phyloP scores from a whole-genome alignment of 1,140 invertebrate genomes.

The Drosophila asahinai region DNA sequence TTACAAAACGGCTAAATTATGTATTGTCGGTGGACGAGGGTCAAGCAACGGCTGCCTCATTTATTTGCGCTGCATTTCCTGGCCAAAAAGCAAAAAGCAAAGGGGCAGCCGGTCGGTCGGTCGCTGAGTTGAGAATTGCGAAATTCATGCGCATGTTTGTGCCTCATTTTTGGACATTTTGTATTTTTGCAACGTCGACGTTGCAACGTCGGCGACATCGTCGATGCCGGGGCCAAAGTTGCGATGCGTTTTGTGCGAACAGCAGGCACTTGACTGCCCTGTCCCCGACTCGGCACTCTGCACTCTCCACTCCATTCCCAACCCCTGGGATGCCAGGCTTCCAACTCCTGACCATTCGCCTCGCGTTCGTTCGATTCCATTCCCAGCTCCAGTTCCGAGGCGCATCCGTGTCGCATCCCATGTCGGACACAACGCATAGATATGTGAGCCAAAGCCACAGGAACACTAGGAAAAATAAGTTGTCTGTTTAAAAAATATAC shows the following conservation, averaged over 20 bases:
- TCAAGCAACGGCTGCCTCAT: slow-evolving; percentile 65
- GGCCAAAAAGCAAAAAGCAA: slow-evolving; percentile 30
- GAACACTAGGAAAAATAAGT: slow-evolving; percentile 15
- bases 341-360: slow-evolving; percentile 12
- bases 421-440: slow-evolving; percentile 55
- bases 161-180: slow-evolving; percentile 79
- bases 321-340: not conserved
- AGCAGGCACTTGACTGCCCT: slow-evolving; percentile 31
- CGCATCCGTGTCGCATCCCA: slow-evolving; percentile 58
- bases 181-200: slow-evolving; percentile 34
- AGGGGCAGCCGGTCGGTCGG: slow-evolving; percentile 63
- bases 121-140: slow-evolving; percentile 30
- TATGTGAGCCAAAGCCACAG: slow-evolving; percentile 18
- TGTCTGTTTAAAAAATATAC: not conserved
- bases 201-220: slow-evolving; percentile 47
- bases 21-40: slow-evolving; percentile 60
- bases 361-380: slow-evolving; percentile 29
- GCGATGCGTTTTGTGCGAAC: slow-evolving; percentile 71
- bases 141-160: slow-evolving; percentile 82
- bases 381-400: slow-evolving; percentile 52
- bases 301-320: not conserved
- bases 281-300: not conserved
- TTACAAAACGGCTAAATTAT: slow-evolving; percentile 75
- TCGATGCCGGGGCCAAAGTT: slow-evolving; percentile 64
- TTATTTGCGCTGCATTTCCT: slow-evolving; percentile 77